Evolutionary conservation across 2,113 vertebrate species (phyloP), one percentile per base, ranked within the genome.

Genomic region (Equus quagga): DNA sequence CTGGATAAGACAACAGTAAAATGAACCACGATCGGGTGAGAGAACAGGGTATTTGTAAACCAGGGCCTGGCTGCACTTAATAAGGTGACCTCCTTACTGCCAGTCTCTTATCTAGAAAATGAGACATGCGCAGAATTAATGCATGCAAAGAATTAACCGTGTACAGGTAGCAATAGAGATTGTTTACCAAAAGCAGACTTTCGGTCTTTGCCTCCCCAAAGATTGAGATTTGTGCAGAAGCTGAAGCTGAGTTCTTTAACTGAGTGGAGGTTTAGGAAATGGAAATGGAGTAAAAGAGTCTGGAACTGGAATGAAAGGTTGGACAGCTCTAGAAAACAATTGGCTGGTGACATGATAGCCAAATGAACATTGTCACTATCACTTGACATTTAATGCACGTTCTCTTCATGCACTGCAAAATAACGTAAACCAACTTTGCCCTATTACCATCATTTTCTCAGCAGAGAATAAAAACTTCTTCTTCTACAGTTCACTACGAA

Each of bases 381-480:
- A 21, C 15, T 65, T 75, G 23, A 13, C 28, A 75, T n/a, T 21
- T n/a, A 72, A 91, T 8, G 8, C 24, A 41, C 3, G 1, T 62
- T 7, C 92, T 92, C 23, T 64, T 85, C 23, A 31, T 9, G 51
- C 36, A 79, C 3, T 51, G n/a, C 10, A 91, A 72, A 93, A 86
- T 21, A 65, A 36, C 7, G 9, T 58, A 51, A 70, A 92, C 8
- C 36, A 23, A n/a, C 6, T 73, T 11, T 70, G 26, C 4, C n/a
- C 58, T 56, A 54, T 31, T 58, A 62, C 64, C 56, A 54, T 41
- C 44, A 46, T 62, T 83, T 78, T 87, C 72, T 96, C 26, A 73
- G 67, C 36, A 96, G 26, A 91, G 24, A 97, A 86, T 82, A 33
- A 67, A 67, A 89, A 54, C 33, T 81, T 85, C 64, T 60, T 91